phyloP scores from a whole-genome alignment of 2,113 vertebrate genomes.

The Campylomormyrus numenius region DNA sequence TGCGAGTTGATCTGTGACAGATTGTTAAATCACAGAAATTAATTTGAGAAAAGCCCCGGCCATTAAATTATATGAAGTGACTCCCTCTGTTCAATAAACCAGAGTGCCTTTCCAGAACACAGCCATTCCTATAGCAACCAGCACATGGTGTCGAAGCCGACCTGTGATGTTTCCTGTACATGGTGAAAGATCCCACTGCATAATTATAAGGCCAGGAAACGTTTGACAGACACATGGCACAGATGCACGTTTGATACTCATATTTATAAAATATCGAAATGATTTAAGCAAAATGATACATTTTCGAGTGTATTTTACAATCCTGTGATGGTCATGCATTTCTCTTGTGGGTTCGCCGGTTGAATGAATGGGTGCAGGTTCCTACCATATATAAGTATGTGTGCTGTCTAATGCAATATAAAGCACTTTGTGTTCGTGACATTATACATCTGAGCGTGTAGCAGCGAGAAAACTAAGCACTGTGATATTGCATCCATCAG shows the following conservation, averaged over 20 bases:
- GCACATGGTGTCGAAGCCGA: background rate
- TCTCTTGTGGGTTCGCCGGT: background rate
- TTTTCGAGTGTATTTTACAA: background rate
- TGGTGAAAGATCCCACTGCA: background rate
- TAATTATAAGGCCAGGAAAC: background rate
- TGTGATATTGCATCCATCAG: background rate
- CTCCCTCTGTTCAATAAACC: slow-evolving; percentile 30
- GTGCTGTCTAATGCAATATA: background rate
- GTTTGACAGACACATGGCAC: background rate
- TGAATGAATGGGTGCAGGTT: background rate
- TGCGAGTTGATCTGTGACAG: slow-evolving; percentile 28
- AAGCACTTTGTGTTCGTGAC: background rate
- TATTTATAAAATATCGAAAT: background rate
- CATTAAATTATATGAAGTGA: slow-evolving; percentile 26
- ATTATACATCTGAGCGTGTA: background rate
- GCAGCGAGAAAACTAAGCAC: background rate
- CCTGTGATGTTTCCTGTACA: background rate
- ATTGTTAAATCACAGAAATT: slow-evolving; percentile 37
- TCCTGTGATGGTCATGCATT: background rate
- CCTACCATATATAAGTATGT: background rate
- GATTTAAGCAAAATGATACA: background rate
- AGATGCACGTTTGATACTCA: background rate
- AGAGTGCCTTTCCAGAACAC: slow-evolving; percentile 11
- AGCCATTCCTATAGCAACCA: background rate
- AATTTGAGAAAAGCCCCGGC: slow-evolving; percentile 33